Evolutionary conservation across 2,888 invertebrate genomes (phyloP), one percentile per base, ranked within the genome.

Genomic region (Drosophila paramelanica): DNA sequence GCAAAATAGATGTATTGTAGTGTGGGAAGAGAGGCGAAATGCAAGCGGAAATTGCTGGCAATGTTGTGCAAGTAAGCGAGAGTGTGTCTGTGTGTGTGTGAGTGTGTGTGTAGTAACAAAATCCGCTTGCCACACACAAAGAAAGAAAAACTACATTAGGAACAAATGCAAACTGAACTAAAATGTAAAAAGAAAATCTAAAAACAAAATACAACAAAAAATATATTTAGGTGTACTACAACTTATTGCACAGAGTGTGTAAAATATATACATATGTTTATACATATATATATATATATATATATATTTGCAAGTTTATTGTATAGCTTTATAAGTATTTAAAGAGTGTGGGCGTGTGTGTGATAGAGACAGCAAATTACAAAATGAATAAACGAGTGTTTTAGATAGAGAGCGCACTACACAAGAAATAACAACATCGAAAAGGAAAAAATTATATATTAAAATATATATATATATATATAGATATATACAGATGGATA

Each of bases 11-110:
- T 2, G 31, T 31, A 31, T 31, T 31, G 31, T 31, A 31, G 31
- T 23, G 2, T 31, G 31, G 31, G 31, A 10, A 31, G 31, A 31
- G 31, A 31, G 31, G 42, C 49, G 67, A 76, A 88, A 83, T 80
- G 78, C 65, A 68, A 86, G 76, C 89, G 84, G 87, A 86, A 80
- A 85, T 80, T 77, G 87, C 59, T 64, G 50, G 61, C 79, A 82
- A 67, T 69, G 79, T 64, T 53, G 43, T 57, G 33, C 36, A 50
- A 49, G 56, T 52, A 42, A 43, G 17, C 11, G 41, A 42, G 49
- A 39, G 53, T 53, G 38, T 58, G 43, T 41, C 52, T 42, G 53
- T 17, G 56, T 51, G 58, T 68, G 55, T 65, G 67, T 51, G 61
- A 55, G 39, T 52, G 46, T 58, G 62, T 66, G 59, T 69, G 46